phyloP scores from a whole-genome alignment of 2,888 invertebrate species.

The Drosophila peninsularis region DNA sequence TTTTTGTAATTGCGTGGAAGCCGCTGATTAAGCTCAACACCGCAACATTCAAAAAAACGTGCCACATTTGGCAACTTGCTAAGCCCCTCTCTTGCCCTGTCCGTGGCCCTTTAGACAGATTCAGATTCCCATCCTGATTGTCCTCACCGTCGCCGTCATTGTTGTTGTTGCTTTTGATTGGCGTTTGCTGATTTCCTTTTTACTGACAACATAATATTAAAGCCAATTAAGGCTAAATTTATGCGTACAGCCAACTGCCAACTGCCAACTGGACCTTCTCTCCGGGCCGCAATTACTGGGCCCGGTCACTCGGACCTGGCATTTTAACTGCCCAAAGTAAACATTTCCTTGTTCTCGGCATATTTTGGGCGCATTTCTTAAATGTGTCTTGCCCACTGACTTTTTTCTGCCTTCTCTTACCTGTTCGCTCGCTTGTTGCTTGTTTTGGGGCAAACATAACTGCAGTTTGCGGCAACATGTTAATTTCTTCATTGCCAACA shows the following conservation, averaged over 20 bases:
- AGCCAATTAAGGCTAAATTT: slow-evolving; percentile 81
- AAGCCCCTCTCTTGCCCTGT: slow-evolving; percentile 23
- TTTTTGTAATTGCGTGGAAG: slow-evolving; percentile 73
- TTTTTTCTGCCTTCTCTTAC: not conserved
- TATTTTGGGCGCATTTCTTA: slow-evolving; percentile 68
- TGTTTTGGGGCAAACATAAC: slow-evolving; percentile 66
- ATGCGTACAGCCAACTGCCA: slow-evolving; percentile 63
- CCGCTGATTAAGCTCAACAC: slow-evolving; percentile 76
- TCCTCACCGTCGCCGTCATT: slow-evolving; percentile 17
- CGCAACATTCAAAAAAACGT: slow-evolving; percentile 73
- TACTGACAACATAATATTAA: slow-evolving; percentile 80
- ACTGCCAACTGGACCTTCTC: slow-evolving; percentile 10
- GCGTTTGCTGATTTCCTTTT: slow-evolving; percentile 62
- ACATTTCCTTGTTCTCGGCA: slow-evolving; percentile 74
- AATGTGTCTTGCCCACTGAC: slow-evolving; percentile 48
- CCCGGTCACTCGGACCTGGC: slow-evolving; percentile 52
- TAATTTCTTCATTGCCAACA: slow-evolving; percentile 70
- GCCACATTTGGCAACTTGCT: slow-evolving; percentile 71
- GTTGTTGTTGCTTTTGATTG: slow-evolving; percentile 69
- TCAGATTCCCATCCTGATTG: slow-evolving; percentile 60
- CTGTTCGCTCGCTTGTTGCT: slow-evolving; percentile 35
- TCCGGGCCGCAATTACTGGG: slow-evolving; percentile 57
- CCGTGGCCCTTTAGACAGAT: slow-evolving; percentile 29
- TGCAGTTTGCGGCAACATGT: slow-evolving; percentile 74
- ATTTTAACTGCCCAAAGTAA: slow-evolving; percentile 74